Evolutionary conservation across 64 coral and sea anemone species (phyloP), one percentile per base, ranked within the genome.

Genomic region (Pachyseris speciosa): DNA sequence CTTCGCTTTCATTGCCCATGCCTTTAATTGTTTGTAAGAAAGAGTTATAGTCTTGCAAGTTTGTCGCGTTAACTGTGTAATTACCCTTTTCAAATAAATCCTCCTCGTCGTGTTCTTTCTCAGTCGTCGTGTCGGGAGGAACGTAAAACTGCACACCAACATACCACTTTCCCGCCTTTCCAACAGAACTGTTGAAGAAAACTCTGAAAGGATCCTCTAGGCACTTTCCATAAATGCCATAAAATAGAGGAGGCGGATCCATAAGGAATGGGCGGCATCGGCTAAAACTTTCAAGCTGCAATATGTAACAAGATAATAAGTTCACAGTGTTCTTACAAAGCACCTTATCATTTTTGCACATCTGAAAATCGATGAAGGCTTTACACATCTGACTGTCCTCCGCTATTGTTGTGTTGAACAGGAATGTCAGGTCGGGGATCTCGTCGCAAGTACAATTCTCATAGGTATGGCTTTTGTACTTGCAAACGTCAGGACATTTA

Each of bases 271-370:
- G 26, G 24, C 11, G 73, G n/a, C 73, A 76, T 7, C 28, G 11
- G 15, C 25, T 12, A 50, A 50, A 76, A 6, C 73, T 22, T 50
- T 50, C 42, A 1, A 76, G 17, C 3, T 19, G 10, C 73, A 76
- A 45, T 13, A 50, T 7, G 29, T 76, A 76, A 22, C 73, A 76
- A 49, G 73, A 31, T 51, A 76, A 76, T 32, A 76, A 28, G 31
- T 76, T 76, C 26, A 76, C 44, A 3, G 43, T 50, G 44, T 76
- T 51, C 73, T 76, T 76, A 19, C 73, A 76, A 17, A 76, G 24
- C 38, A 48, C 3, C 9, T 26, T 76, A 44, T 76, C 44, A 16
- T 76, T 51, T 31, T 12, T 3, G 40, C 73, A 76, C 10, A 50
- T 0, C 7, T 42, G 13, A 30, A 76, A 76, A 43, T 50, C 16